Evolutionary conservation across 2,113 vertebrate genomes (phyloP), one percentile per base, ranked within the genome.

Genomic region (Poeciliopsis retropinna): DNA sequence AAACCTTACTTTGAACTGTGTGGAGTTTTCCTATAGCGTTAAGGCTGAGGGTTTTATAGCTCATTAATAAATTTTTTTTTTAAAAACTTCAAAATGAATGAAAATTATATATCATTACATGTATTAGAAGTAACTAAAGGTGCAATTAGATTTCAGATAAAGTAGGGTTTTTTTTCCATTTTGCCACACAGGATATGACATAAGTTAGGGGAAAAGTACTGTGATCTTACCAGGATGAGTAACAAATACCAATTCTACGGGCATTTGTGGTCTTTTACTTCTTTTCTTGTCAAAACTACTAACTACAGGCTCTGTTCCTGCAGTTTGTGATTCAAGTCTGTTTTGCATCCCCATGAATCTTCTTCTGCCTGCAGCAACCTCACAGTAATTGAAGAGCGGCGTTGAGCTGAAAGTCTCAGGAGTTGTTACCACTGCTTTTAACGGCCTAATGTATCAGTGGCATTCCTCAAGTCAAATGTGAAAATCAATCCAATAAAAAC

Each of bases 401-500:
- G 75, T 64, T 12, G 61, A 87, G 76, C 68, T 72, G 70, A 81
- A 72, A 81, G 64, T 77, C 83, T 84, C 75, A 67, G 66, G 70
- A 82, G 83, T 70, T 73, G 73, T 87, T 81, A 80, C 47, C 34
- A 72, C 78, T 72, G 72, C 82, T 81, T 88, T 85, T 85, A 86
- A 85, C 80, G 84, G 85, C 28, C 76, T 76, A 30, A 17, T 63
- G 72, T 75, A 77, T 86, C 81, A 76, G 73, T 70, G 76, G 66
- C 77, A 78, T 89, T 89, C 70, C 73, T 86, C 67, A 73, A 87
- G 88, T 82, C 66, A 82, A 85, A 86, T 27, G 68, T 84, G 62
- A 78, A 88, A 83, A 88, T 90, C 85, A 88, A 91, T 90, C 84
- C 82, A 67, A 44, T 79, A 80, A 87, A 75, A 85, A 83, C 57